phyloP scores from a whole-genome alignment of 2,113 vertebrate species.

The Hydrolagus affinis region DNA sequence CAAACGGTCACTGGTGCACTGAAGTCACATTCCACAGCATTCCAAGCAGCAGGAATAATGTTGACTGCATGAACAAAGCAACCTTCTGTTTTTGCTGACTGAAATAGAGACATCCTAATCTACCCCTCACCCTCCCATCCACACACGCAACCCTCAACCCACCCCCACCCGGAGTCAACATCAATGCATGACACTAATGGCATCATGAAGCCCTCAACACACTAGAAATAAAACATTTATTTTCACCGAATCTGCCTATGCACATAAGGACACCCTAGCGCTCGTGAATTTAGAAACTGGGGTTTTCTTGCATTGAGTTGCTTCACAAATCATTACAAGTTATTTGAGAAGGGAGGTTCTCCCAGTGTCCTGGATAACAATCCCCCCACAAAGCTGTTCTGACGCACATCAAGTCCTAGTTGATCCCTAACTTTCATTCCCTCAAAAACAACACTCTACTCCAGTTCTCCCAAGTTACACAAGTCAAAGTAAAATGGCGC shows the following conservation, averaged over 20 bases:
- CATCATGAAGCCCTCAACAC: not conserved
- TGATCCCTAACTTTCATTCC: not conserved
- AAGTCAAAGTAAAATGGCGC: too few relatives aligned
- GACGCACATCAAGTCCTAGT: not conserved
- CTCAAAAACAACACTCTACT: not conserved
- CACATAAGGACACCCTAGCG: not conserved
- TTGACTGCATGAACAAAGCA: slow-evolving; percentile 26
- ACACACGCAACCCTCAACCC: not conserved
- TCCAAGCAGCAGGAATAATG: slow-evolving; percentile 22
- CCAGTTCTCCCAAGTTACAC: too few relatives aligned
- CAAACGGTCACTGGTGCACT: slow-evolving; percentile 4
- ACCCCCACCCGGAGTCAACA: not conserved
- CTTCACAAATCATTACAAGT: not conserved
- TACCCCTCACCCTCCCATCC: not conserved
- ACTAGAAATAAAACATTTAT: not conserved
- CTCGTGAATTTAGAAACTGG: not conserved
- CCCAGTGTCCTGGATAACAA: not conserved
- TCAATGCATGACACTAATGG: not conserved
- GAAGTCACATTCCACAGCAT: slow-evolving; percentile 28
- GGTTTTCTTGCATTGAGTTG: not conserved
- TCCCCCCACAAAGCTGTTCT: not conserved
- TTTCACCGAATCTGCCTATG: not conserved
- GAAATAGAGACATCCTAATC: not conserved
- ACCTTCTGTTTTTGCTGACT: slow-evolving; percentile 3
- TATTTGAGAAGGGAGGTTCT: slow-evolving; percentile 10